Evolutionary conservation across 2,888 invertebrate species (phyloP), one percentile per base, ranked within the genome.

Genomic region (Ariolimax columbianus): DNA sequence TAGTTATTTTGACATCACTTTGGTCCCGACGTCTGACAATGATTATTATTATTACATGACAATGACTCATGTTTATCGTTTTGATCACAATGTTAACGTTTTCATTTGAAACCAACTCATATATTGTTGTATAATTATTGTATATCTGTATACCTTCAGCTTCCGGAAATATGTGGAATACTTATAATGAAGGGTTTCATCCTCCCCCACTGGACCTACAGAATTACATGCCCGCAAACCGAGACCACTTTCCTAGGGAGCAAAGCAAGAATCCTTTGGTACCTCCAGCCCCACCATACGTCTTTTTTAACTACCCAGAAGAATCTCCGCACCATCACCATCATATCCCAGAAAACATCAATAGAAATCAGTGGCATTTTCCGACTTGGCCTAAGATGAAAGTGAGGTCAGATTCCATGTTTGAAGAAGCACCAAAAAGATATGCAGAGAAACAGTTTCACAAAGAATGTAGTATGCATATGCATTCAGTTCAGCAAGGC

Each of bases 181-280:
- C 59, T n/a, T 84, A 77, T 59, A 78, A 59, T 59, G 84, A 84
- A 55, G 77, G 77, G 2, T 84, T 84, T 33, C 84, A 84, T 38
- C 68, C 79, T 26, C 59, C 84, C 0, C 33, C 55, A 19, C 19
- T 79, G 40, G 84, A 84, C 0, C 59, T 84, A 17, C 84, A 84
- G 43, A 79, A 70, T 43, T 72, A 72, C 40, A 84, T 78, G 66
- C 68, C 77, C 30, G 7, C 66, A 63, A 83, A 73, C 38, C 66
- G 77, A 51, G 83, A 83, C 4, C 51, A 77, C 51, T 70, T 77
- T 30, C 38, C 63, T n/a, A 68, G 83, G 51, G 83, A 77, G 36
- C 66, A 77, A 14, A 77, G n/a, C 30, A 83, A 77, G 38, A 83
- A 77, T 36, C 23, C 83, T 17, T n/a, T 77, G 33, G 63, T 75